Evolutionary conservation across 1,140 invertebrate species (phyloP).

Genomic region (Venustaconcha ellipsiformis): DNA sequence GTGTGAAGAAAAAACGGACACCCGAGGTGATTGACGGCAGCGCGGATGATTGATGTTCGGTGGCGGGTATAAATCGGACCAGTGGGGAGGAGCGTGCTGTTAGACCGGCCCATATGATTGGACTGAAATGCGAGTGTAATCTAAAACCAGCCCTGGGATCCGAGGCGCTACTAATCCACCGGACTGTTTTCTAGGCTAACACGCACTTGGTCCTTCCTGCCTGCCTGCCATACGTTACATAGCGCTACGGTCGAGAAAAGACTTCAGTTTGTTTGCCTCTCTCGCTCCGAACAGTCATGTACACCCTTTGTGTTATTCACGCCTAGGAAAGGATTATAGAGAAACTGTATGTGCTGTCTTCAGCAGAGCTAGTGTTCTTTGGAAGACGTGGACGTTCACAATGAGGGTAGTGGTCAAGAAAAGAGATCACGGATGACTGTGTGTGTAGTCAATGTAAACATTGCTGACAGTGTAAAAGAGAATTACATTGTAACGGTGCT

Average conservation of each 20-base stretch:
- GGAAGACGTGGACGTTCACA: slow-evolving; percentile 7
- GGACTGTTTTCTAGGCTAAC: slow-evolving; percentile 38
- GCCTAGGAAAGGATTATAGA: not conserved
- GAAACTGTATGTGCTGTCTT: slow-evolving; percentile 15
- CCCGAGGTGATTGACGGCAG: slow-evolving; percentile 36
- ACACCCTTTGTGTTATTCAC: slow-evolving; percentile 7
- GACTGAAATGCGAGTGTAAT: slow-evolving; percentile 32
- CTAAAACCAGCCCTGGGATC: slow-evolving; percentile 21
- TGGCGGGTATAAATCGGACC: slow-evolving; percentile 20
- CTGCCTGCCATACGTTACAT: slow-evolving; percentile 31
- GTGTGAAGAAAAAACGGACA: slow-evolving; percentile 35
- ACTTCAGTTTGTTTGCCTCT: slow-evolving; percentile 22
- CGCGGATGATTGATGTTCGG: slow-evolving; percentile 33
- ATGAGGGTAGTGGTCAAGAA: slow-evolving; percentile 6
- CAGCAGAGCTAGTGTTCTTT: not conserved
- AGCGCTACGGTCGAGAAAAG: slow-evolving; percentile 12
- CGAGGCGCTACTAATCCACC: slow-evolving; percentile 29
- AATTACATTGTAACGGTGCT: too few species aligned
- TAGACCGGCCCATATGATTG: slow-evolving; percentile 44
- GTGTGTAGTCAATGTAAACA: slow-evolving; percentile 11
- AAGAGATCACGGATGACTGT: slow-evolving; percentile 5
- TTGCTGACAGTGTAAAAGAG: too few species aligned
- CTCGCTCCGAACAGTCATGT: slow-evolving; percentile 15
- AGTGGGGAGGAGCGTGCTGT: slow-evolving; percentile 35
- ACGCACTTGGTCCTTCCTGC: slow-evolving; percentile 2